Evolutionary conservation across 2,888 invertebrate genomes (phyloP).

Genomic region (Notodonta ziczac): DNA sequence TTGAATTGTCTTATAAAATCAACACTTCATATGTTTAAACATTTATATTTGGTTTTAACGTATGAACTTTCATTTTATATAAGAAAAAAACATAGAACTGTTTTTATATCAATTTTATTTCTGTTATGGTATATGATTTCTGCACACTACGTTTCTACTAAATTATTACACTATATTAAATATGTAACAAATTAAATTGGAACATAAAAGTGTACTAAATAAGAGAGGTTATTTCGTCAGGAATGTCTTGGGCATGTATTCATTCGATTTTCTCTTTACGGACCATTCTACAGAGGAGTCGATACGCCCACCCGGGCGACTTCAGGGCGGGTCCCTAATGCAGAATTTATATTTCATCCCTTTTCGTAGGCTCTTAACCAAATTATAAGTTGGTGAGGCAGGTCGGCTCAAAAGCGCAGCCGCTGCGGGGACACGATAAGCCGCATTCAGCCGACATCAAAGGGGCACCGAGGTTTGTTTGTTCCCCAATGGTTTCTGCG

Average conservation of each 20-base stretch:
- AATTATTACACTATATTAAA: too few species aligned
- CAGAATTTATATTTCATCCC: background rate
- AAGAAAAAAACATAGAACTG: too few species aligned
- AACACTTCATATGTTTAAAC: background rate
- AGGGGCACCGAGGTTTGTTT: background rate
- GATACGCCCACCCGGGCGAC: background rate
- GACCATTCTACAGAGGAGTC: too few species aligned
- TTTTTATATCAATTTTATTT: too few species aligned
- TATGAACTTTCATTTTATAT: too few species aligned
- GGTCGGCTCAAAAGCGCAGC: slow-evolving; percentile 1
- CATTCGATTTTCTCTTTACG: background rate
- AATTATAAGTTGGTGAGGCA: slow-evolving; percentile 4
- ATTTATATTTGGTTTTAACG: too few species aligned
- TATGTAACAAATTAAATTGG: background rate
- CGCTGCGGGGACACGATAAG: background rate
- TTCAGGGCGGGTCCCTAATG: background rate
- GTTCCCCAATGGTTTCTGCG: background rate
- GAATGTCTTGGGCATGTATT: background rate
- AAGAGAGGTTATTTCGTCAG: too few species aligned
- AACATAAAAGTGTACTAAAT: background rate
- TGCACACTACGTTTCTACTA: too few species aligned
- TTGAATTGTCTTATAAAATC: background rate
- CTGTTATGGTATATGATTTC: too few species aligned
- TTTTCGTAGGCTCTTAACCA: slow-evolving; percentile 3
- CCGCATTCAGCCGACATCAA: background rate